phyloP scores from a whole-genome alignment of 2,888 invertebrate species.

The Drosophila aldrichi region DNA sequence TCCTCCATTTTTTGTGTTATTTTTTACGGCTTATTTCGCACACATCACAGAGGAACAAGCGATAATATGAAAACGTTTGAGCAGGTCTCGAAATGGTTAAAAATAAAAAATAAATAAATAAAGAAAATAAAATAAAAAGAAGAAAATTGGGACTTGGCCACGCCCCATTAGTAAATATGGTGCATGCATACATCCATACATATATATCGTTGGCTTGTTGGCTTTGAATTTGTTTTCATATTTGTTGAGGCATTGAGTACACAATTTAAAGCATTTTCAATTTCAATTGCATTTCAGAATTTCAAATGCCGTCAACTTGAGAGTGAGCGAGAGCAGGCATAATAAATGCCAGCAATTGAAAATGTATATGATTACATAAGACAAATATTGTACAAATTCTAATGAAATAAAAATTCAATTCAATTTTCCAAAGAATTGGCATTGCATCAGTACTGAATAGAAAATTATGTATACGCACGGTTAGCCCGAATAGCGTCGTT shows the following conservation, averaged over 20 bases:
- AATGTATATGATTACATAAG: background rate
- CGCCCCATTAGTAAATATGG: constrained; percentile 25
- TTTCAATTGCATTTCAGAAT: constrained; percentile 19
- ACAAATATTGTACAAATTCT: background rate
- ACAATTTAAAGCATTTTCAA: constrained; percentile 9
- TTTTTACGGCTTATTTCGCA: constrained; percentile 53
- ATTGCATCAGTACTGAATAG: background rate
- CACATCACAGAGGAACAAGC: constrained; percentile 5
- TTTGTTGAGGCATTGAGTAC: constrained; percentile 22
- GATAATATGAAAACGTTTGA: constrained; percentile 11
- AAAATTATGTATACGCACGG: background rate
- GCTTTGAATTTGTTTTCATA: background rate
- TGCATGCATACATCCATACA: background rate
- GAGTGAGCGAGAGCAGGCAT: background rate
- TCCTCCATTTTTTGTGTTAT: constrained; percentile 5
- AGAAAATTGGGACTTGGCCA: constrained; percentile 8
- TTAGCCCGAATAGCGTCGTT: too few species aligned
- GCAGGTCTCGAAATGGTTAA: constrained; percentile 26
- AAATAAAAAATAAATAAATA: too few species aligned
- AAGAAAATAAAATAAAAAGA: background rate
- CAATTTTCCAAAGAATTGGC: background rate
- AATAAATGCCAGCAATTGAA: background rate
- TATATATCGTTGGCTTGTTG: constrained; percentile 14
- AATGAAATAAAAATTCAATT: background rate
- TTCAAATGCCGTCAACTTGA: background rate